A percentile compares a stretch with the other conserved stretches of the same genome.
Evolutionary conservation across 2,797 vertebrate species (phyloP).

Genomic region (Sorex maritimensis): DNA sequence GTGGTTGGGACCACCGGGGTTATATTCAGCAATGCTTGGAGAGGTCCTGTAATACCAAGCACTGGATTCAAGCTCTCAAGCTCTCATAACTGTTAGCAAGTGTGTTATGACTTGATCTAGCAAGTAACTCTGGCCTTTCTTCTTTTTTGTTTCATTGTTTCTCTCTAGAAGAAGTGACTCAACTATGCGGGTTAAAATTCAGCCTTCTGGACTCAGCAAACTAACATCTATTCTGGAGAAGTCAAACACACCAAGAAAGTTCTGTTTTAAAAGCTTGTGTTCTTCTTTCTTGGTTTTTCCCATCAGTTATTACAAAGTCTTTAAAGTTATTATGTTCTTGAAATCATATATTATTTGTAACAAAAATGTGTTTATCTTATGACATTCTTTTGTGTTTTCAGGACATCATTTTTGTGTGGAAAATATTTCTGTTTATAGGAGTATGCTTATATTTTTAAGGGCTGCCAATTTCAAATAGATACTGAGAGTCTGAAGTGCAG

Average conservation of each 20-base stretch:
- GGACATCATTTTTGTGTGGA: neutral
- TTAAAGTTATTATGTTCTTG: neutral
- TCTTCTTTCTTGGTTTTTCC: neutral
- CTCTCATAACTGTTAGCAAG: too few species aligned
- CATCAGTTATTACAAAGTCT: neutral
- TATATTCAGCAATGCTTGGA: too few species aligned
- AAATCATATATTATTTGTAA: neutral
- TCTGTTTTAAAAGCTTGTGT: neutral
- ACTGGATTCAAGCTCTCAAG: too few species aligned
- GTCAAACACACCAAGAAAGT: neutral
- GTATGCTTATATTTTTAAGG: slow-evolving; percentile 26
- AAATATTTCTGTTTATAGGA: slow-evolving; percentile 6
- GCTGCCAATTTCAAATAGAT: neutral
- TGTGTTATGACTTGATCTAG: too few species aligned
- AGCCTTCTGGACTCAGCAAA: slow-evolving; percentile 3
- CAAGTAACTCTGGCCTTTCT: neutral
- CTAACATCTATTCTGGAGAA: slow-evolving; percentile 30
- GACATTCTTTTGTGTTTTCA: neutral
- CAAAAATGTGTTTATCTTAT: neutral
- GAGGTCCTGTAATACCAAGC: too few species aligned
- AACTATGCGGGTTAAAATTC: neutral
- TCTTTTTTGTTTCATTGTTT: slow-evolving; percentile 7
- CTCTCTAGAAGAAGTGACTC: neutral
- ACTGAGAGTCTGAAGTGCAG: neutral
- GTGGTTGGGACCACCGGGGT: too few species aligned